Base-by-base conservation (phyloP, 2,113 vertebrate species). In the Pao palembangensis region DNA sequence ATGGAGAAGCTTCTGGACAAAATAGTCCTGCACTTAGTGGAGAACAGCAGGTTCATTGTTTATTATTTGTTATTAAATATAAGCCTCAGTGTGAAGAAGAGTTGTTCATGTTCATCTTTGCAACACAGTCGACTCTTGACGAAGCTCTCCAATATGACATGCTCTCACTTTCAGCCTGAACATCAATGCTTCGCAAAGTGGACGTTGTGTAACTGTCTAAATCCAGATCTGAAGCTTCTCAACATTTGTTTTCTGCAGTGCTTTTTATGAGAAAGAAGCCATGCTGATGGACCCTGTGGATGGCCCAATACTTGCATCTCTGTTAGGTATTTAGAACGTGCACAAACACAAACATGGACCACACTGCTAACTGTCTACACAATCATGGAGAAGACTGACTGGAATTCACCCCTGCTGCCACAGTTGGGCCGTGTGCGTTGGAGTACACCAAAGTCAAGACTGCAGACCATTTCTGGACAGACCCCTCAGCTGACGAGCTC, bases 361-460 rank as follows among this genome's bases (percentile, higher is more conserved):
- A 51, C 48, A 31, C 16, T 19, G 4, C 8, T 15, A 49, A 50
- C 17, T 7, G 14, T 12, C 5, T 15, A 56, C 31, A 50, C 17
- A 2, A n/a, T 47, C 1, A 20, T 23, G 55, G 3, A 25, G 18
- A 19, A 51, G 3, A n/a, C n/a, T 47, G 44, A 38, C 11, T 38
- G 34, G 34, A 12, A 8, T 38, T 38, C 38, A 7, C 50, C 17
- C 13, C 41, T 67, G 8, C 71, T 51, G 21, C 72, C 20, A 0
- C 87, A 98, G 96, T 98, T 75, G 97, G 97, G 5, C 97, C 97
- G 13, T 98, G 97, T 38, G 96, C 97, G 0, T 76, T 99, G 85
- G 97, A 99, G 67, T 99, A 96, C 82, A 99, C 97, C 0, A 98
- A 97, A 90, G 96, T 98, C 83, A 99, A 99, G 90, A 99, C 97